Evolutionary conservation across 2,888 invertebrate genomes (phyloP), one percentile per base, ranked within the genome.

Genomic region (Punctoribates punctum): DNA sequence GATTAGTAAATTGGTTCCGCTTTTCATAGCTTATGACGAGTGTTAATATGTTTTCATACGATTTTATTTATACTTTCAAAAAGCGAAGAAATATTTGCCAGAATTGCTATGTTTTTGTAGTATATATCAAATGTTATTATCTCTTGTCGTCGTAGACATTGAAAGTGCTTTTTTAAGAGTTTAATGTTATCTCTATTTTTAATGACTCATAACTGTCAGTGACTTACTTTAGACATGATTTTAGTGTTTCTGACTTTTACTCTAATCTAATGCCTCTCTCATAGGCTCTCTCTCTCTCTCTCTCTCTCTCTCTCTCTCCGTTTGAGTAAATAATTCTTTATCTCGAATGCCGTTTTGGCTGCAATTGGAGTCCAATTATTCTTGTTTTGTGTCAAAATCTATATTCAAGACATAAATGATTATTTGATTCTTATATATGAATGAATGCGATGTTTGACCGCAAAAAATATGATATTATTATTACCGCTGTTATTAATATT

Each of bases 161-260:
- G 20, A 25, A 57, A 57, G 13, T 23, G 13, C 23, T 57, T 20
- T 57, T 25, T 20, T 57, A 23, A 13, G n/a, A 57, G 57, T 23
- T 23, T 57, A 25, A 23, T 57, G 25, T 57, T 57, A 57, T 57
- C 42, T 42, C 1, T 42, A 42, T 42, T 42, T 57, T 57, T 57
- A 57, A 57, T 57, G 57, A 57, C 57, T 57, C 57, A 57, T 57
- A 57, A 57, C 57, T 57, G 57, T 20, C 20, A 51, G 17, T 51
- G 51, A 51, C 57, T 25, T 25, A 57, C 11, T 57, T 23, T 25
- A 13, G 57, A 25, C 20, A 11, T 57, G 25, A 25, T 5, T 57
- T 25, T 13, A 20, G 25, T 20, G 11, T 17, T 23, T 57, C 5
- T 13, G 1, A 1, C 42, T 42, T 42, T 34, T 9, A 20, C 54